Evolutionary conservation across 2,888 invertebrate genomes (phyloP), one percentile per base, ranked within the genome.

Genomic region (Himalopsyche kuldschensis): DNA sequence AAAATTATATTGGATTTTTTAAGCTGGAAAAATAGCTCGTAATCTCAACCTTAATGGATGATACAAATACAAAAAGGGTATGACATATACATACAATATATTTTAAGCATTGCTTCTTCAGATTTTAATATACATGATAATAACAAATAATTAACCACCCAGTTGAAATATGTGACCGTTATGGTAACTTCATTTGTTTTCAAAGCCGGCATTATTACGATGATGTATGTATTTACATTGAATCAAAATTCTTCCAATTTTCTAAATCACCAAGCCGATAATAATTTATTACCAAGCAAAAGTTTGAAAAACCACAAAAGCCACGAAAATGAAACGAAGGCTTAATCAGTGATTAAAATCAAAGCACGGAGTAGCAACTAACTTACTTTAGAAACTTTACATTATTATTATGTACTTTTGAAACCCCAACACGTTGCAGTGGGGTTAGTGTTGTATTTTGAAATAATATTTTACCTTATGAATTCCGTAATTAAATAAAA

Each of bases 331-430:
- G 85, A 85, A 85, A 82, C 83, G 81, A 81, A 77, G 82, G 75
- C 76, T 83, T 84, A 83, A 84, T 84, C 84, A 84, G 82, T 84
- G 84, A 84, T 84, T 84, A 84, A 84, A 84, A 84, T 84, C 84
- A 83, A 79, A 81, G 84, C 83, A 83, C 84, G 82, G 30, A 83
- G 83, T 76, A 80, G 75, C 84, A 82, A 83, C 69, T 27, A 69
- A 69, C 84, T 82, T 84, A 75, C 78, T 47, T 75, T 79, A 27
- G 81, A 31, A 78, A 63, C 78, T 82, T 82, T 78, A 78, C 78
- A 82, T 78, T 82, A 82, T 69, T 69, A 69, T 69, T 69, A 69
- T 69, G 27, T 27, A 30, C 69, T 69, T 27, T 8, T 15, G 69
- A 69, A 69, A 69, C 69, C 69, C 55, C 69, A 24, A 30, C 69